These are phyloP conservation scores for Linyphia triangularis DNA, from an alignment of 2,888 invertebrate species.

Conservation along the genomic window DNA sequence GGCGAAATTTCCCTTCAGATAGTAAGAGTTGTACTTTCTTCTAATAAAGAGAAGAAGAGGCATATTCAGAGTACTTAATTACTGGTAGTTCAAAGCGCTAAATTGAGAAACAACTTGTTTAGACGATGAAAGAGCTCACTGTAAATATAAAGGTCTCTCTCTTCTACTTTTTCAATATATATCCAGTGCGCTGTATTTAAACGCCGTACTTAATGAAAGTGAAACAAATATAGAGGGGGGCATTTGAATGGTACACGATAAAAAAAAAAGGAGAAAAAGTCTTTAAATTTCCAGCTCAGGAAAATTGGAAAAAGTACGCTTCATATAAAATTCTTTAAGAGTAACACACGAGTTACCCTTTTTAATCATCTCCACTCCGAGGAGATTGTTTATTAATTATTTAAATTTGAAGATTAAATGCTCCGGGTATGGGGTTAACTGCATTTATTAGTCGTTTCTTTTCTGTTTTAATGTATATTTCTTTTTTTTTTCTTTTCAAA, in stretches of 20 bases:
- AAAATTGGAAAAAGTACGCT: neutral
- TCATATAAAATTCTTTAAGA: neutral
- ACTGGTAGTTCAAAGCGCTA: constrained; percentile 72
- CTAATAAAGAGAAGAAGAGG: constrained; percentile 70
- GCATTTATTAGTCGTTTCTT: neutral
- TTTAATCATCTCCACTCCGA: neutral
- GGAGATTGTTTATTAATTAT: constrained; percentile 19
- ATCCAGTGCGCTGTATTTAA: constrained; percentile 58
- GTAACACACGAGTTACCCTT: neutral
- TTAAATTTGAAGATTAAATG: neutral
- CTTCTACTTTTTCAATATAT: constrained; percentile 72
- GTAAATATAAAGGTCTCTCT: constrained; percentile 53
- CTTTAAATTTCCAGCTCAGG: constrained; percentile 40
- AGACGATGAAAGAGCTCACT: constrained; percentile 67
- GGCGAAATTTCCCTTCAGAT: constrained; percentile 65
- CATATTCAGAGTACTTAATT: constrained; percentile 72
- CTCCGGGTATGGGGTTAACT: neutral
- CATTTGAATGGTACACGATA: constrained; percentile 59
- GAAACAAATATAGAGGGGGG: constrained; percentile 65
- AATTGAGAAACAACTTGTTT: constrained; percentile 73
- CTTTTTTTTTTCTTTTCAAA: no score
- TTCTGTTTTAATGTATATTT: no score
- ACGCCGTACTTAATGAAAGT: constrained; percentile 70
- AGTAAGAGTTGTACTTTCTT: constrained; percentile 58
- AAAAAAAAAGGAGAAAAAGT: constrained; percentile 13